Conservation (phyloP, 2,113 vertebrate genomes). For the rat (Rattus norvegicus) region GRCr8 NC_086020.1:240042001-240042500, state of each 20-base stretch:
- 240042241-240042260: not conserved
- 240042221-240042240: not conserved
- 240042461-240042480: not conserved
- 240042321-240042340: not conserved
- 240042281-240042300: not conserved
- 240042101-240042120: conserved; percentile 31
- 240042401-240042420: not conserved
- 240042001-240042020: conserved; percentile 13
- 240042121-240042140: conserved; percentile 52
- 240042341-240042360: conserved; percentile 18
- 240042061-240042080: conserved; percentile 24
- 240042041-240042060: not conserved
- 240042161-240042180: not conserved
- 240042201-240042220: not conserved
- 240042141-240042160: not conserved
- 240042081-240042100: not conserved
- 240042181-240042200: not conserved
- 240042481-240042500: not conserved
- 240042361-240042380: not conserved
- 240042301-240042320: conserved; percentile 30
- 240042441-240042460: not conserved
- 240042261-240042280: not conserved
- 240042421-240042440: not conserved
- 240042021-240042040: not conserved
- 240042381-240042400: not conserved